phyloP scores from a whole-genome alignment of 2,113 vertebrate genomes.

The Nasalis larvatus region DNA sequence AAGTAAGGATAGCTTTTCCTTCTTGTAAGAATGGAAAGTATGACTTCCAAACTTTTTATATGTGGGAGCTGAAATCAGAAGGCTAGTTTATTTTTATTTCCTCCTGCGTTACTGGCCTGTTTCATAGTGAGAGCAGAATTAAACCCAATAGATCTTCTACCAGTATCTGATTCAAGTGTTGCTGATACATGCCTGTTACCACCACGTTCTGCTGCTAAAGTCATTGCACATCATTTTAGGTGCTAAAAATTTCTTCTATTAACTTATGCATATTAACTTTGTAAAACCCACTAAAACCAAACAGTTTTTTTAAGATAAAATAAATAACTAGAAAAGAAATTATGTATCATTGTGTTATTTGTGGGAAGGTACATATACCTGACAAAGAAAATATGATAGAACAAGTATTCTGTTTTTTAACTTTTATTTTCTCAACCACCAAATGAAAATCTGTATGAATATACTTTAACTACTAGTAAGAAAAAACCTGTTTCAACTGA shows the following conservation, averaged over 20 bases:
- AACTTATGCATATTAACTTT: background rate
- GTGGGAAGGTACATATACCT: background rate
- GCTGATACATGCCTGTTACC: background rate
- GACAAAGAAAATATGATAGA: background rate
- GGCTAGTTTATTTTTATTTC: background rate
- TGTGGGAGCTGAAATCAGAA: background rate
- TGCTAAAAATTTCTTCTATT: background rate
- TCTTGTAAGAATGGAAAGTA: background rate
- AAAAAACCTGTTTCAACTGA: background rate
- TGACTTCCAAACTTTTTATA: background rate
- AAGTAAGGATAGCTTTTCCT: background rate
- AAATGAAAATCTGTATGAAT: background rate
- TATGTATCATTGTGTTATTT: background rate
- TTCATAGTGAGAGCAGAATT: background rate
- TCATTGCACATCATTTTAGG: background rate
- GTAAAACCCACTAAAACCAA: background rate
- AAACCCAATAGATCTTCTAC: background rate
- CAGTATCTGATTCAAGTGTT: background rate
- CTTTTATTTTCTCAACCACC: background rate
- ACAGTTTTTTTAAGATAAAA: background rate
- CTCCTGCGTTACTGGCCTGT: background rate
- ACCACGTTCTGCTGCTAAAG: background rate
- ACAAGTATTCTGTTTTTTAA: background rate
- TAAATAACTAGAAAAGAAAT: slow-evolving; percentile 1
- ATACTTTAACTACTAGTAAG: background rate